Base-by-base conservation (phyloP, 1,140 invertebrate genomes). In the Theocolax elegans region DNA sequence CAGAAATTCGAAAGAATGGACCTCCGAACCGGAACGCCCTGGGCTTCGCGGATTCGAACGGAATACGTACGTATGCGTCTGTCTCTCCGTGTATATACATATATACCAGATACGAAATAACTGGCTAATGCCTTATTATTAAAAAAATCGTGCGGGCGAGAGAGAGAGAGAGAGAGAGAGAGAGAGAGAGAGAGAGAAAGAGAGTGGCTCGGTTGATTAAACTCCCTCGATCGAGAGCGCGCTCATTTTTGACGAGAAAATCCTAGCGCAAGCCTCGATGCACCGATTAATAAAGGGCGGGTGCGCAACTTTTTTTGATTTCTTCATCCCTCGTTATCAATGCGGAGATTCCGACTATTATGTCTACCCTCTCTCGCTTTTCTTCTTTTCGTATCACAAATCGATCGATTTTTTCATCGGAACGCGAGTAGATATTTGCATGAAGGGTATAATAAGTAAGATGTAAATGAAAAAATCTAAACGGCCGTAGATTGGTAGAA, bases 1-100 rank as follows among this genome's bases (percentile, higher is more conserved):
- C 25, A 77, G 59, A 80, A 80, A 77, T 80, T 80, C 69, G 53
- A 65, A 72, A 75, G 75, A 73, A 76, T 76, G n/a, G n/a, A n/a
- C 67, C 68, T 72, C 71, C 62, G 74, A 63, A 60, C 67, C 44
- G 15, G 54, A 58, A 74, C 59, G 56, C 15, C 73, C 70, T 70
- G 66, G 38, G 69, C 72, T 72, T 66, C 54, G 54, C 51, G 72
- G 73, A 75, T 76, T 75, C 73, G n/a, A n/a, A n/a, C n/a, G n/a
- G n/a, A n/a, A n/a, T n/a, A n/a, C n/a, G n/a, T n/a, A n/a, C n/a
- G n/a, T n/a, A n/a, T n/a, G n/a, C n/a, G n/a, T n/a, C n/a, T n/a
- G n/a, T n/a, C n/a, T n/a, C n/a, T n/a, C n/a, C n/a, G n/a, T n/a
- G n/a, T n/a, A n/a, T n/a, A n/a, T n/a, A n/a, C n/a, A n/a, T n/a